Evolutionary conservation across 2,797 vertebrate species (phyloP).

Genomic region (Myiothlypis chrysogaster): DNA sequence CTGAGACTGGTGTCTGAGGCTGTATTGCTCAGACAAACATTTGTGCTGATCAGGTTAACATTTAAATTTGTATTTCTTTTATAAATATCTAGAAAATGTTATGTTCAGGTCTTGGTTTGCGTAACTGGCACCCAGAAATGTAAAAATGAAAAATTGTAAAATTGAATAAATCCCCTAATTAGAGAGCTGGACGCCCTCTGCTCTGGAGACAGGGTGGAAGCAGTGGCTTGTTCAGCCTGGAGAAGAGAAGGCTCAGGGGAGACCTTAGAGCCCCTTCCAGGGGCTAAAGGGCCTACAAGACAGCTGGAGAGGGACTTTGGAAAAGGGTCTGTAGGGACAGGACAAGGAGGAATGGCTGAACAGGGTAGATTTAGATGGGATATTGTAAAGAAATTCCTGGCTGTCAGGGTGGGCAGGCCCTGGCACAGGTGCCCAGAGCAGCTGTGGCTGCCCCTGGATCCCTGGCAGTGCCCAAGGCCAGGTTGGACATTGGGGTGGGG

Average conservation of each 20-base stretch:
- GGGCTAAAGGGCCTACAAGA: not conserved
- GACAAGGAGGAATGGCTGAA: not conserved
- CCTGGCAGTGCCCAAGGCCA: not conserved
- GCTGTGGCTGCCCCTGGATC: not conserved
- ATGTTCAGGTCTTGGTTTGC: not conserved
- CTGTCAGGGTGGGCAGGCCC: not conserved
- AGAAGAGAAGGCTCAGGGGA: not conserved
- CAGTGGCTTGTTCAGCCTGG: not conserved
- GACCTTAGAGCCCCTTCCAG: not conserved
- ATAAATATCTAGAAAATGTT: not conserved
- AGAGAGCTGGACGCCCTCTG: not conserved
- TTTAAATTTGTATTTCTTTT: not conserved
- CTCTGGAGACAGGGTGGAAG: not conserved
- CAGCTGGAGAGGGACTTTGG: not conserved
- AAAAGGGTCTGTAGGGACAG: not conserved
- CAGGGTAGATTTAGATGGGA: not conserved
- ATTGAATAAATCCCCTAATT: not conserved
- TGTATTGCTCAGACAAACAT: not conserved
- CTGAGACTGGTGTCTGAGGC: not conserved
- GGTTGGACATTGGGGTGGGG: fast-evolving
- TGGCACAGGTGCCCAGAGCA: not conserved
- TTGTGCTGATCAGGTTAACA: not conserved
- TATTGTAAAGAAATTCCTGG: not conserved
- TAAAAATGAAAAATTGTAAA: not conserved
- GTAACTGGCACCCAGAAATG: not conserved